Evolutionary conservation across 2,888 invertebrate species (phyloP), one percentile per base, ranked within the genome.

Genomic region (Hirudinaria manillensis): DNA sequence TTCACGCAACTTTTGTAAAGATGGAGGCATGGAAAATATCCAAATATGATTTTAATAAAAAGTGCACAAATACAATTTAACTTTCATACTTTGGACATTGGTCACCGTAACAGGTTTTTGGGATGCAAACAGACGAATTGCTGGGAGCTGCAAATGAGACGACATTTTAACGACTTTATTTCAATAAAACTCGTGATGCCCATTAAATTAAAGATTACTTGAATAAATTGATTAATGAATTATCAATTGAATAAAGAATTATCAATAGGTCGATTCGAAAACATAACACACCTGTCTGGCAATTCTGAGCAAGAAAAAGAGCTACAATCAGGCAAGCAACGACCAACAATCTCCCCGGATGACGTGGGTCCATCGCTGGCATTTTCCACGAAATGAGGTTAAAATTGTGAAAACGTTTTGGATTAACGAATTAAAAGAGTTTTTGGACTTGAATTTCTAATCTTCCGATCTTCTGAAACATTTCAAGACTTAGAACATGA

Each of bases 231-330:
- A 56, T 4, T 56, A 24, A 56, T 56, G 27, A 61, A 61, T 7
- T 61, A 4, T n/a, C n/a, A 6, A 7, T 61, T 61, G 7, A 61
- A 61, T 7, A 61, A 27, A 1, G 6, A 7, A 27, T 3, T 61
- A 61, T 10, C 61, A 61, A 61, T 2, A 13, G 29, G 3, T 6
- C 24, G 4, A 10, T n/a, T 61, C n/a, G n/a, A n/a, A n/a, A n/a
- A n/a, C n/a, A n/a, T n/a, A n/a, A n/a, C n/a, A n/a, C 24, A 61
- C 61, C 61, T 27, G 61, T n/a, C 61, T 10, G 29, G 61, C 61
- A 27, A 45, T 45, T 45, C 45, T 45, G 13, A 27, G 61, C 61
- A 27, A 29, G 1, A 6, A 61, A 24, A 24, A 61, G 61, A 61
- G 61, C 61, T 21, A 29, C 13, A 61, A 61, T 0, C 61, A 61